A percentile compares a stretch with the other conserved stretches of the same genome.
Evolutionary conservation across 2,797 vertebrate genomes (phyloP).

Genomic region (Urophycis tenuis): DNA sequence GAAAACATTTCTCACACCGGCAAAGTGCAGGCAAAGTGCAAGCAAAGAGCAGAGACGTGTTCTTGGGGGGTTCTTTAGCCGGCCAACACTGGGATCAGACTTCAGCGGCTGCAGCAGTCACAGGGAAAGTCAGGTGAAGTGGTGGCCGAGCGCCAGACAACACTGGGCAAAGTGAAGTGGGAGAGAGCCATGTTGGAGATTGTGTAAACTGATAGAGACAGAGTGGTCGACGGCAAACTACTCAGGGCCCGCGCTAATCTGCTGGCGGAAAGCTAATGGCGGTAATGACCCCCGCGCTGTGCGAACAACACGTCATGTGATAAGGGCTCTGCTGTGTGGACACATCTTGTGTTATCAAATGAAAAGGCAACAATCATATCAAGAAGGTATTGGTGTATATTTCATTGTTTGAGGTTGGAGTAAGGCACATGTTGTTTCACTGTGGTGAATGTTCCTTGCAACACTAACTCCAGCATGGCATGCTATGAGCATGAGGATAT

Average conservation of each 20-base stretch:
- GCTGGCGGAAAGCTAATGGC: conserved; percentile 50
- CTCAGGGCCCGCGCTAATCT: conserved; percentile 47
- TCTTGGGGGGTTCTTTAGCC: background rate
- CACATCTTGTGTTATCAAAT: conserved; percentile 26
- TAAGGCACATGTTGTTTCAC: background rate
- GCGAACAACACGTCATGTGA: conserved; percentile 48
- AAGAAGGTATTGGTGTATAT: background rate
- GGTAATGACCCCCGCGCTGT: conserved; percentile 49
- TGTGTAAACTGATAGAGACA: conserved; percentile 37
- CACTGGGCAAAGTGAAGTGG: conserved; percentile 5
- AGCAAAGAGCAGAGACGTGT: background rate
- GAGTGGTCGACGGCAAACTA: conserved; percentile 17
- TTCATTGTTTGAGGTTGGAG: background rate
- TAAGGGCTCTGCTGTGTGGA: conserved; percentile 21
- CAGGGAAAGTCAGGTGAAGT: background rate
- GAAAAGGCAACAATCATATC: conserved; percentile 1
- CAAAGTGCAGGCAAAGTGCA: too few species aligned
- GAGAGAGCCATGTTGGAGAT: conserved; percentile 25
- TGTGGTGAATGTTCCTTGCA: background rate
- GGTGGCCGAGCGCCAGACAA: conserved; percentile 24
- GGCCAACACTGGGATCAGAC: background rate
- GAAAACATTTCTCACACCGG: background rate
- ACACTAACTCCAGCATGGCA: background rate
- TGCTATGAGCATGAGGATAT: background rate
- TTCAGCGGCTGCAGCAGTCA: background rate